phyloP scores from a whole-genome alignment of 1,140 invertebrate species.

The Drosophila biarmipes region DNA sequence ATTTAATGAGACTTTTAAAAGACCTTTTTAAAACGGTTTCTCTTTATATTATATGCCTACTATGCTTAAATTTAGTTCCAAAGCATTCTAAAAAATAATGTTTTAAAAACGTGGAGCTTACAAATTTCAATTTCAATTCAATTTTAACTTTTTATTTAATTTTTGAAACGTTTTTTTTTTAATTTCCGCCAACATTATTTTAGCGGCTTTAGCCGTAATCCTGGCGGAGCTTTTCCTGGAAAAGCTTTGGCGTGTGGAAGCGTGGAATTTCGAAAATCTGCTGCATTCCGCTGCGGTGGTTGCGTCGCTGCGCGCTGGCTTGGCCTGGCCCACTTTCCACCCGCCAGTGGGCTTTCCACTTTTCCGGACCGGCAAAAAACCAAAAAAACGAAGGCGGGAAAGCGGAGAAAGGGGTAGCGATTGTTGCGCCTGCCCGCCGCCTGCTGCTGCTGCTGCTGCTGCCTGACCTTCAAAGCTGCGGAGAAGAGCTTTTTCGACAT shows the following conservation, averaged over 20 bases:
- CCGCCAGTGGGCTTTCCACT: conserved; percentile 10
- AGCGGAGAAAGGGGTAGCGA: not conserved
- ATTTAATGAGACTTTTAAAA: no score
- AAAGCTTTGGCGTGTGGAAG: conserved; percentile 44
- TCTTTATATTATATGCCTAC: no score
- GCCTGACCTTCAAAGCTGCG: conserved; percentile 46
- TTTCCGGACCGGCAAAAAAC: conserved; percentile 7
- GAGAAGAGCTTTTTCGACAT: conserved; percentile 31
- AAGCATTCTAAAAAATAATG: no score
- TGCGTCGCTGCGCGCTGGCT: conserved; percentile 7
- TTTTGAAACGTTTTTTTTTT: not conserved
- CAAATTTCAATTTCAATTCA: no score
- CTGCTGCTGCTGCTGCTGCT: conserved; percentile 8
- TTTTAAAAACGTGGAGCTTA: no score
- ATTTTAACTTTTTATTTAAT: no score
- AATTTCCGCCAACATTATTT: not conserved
- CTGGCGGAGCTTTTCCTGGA: conserved; percentile 2
- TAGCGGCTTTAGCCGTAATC: not conserved
- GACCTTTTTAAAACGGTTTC: no score
- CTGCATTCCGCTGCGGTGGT: conserved; percentile 55
- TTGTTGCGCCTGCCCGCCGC: conserved; percentile 1
- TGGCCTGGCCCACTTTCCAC: conserved; percentile 68
- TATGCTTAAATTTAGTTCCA: no score
- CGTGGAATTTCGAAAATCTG: conserved; percentile 63
- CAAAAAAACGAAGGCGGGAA: not conserved